Percentiles rank a stretch among this genome's conserved stretches.
Evolutionary conservation across 2,113 vertebrate species (phyloP).

Genomic region (Rhadina sibilatrix): DNA sequence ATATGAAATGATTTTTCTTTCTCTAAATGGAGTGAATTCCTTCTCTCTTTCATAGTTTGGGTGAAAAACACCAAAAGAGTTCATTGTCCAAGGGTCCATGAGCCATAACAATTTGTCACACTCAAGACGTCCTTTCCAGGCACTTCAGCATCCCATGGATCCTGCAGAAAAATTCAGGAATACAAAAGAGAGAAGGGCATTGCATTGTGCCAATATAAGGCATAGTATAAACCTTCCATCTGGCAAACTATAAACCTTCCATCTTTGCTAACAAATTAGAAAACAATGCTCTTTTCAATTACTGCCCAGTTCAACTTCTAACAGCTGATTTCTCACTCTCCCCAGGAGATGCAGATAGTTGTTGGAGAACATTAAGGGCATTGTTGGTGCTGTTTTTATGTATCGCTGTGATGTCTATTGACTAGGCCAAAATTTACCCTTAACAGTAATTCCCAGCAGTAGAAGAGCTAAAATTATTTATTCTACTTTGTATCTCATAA

Average conservation of each 20-base stretch:
- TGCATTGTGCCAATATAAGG: accelerated
- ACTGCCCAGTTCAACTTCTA: not conserved
- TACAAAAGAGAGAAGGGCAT: accelerated
- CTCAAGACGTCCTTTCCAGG: not conserved
- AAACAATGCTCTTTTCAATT: not conserved
- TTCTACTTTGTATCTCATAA: not conserved
- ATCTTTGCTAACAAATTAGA: not conserved
- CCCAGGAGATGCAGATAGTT: not conserved
- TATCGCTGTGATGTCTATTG: not conserved
- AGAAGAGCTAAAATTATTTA: not conserved
- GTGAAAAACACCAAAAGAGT: not conserved
- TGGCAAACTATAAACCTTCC: not conserved
- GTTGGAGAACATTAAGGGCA: not conserved
- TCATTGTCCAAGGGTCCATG: not conserved
- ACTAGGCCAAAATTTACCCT: not conserved
- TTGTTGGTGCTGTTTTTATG: not conserved
- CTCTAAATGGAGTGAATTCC: not conserved
- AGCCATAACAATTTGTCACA: accelerated
- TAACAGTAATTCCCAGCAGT: not conserved
- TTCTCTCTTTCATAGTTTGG: not conserved
- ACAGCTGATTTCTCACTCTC: not conserved
- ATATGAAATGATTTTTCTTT: not conserved
- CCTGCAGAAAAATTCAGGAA: not conserved
- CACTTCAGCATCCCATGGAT: accelerated
- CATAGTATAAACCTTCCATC: not conserved